Conservation (phyloP, 1,140 invertebrate genomes). For the Anastrepha ludens region DNA sequence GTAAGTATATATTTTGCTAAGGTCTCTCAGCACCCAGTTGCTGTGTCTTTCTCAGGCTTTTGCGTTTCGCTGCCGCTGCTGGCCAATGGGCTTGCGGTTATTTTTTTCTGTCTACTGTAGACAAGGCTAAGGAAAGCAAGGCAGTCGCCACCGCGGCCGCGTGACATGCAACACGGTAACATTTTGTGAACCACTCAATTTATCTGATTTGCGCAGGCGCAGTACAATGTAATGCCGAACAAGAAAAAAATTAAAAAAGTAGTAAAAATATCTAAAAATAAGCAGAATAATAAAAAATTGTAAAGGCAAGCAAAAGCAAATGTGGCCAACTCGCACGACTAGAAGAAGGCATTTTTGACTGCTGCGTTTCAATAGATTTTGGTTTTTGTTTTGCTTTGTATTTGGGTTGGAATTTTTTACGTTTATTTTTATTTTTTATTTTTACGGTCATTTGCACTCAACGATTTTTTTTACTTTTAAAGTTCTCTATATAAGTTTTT, state of each 20-base stretch:
- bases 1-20: not conserved
- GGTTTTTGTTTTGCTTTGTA: no score
- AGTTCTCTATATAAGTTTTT: no score
- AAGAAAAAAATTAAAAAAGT: not conserved
- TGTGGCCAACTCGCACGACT: no score
- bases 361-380: no score
- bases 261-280: not conserved
- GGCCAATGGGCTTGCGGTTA: not conserved
- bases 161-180: conserved; percentile 40
- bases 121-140: not conserved
- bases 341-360: no score
- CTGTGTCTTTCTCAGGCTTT: not conserved
- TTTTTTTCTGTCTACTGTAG: not conserved
- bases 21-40: not conserved
- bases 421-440: no score
- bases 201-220: conserved; percentile 49
- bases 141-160: not conserved
- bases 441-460: no score
- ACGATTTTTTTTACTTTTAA: no score
- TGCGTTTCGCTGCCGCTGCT: not conserved
- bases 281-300: not conserved
- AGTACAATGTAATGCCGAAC: not conserved
- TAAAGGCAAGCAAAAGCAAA: not conserved
- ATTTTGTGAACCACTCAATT: conserved; percentile 53
- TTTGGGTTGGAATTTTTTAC: no score